phyloP scores from a whole-genome alignment of 2,113 vertebrate species.

The Noturus placidus region DNA sequence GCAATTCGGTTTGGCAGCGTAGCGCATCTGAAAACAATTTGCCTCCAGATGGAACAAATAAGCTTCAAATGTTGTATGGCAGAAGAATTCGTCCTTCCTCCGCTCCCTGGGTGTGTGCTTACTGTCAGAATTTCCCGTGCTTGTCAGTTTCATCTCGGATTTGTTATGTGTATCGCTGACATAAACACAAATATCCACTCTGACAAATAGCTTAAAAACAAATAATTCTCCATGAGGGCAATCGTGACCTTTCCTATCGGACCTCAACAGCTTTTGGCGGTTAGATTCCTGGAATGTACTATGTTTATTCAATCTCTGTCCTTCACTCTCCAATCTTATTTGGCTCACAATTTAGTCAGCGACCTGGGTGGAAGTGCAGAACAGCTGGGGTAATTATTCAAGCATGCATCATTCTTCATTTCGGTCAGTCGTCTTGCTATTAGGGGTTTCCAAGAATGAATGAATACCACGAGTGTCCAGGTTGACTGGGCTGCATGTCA shows the following conservation, averaged over 20 bases:
- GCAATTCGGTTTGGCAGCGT: conserved; percentile 65
- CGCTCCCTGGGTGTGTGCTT: conserved; percentile 45
- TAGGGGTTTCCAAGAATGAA: conserved; percentile 1
- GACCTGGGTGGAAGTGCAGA: conserved; percentile 2
- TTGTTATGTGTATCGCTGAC: conserved; percentile 13
- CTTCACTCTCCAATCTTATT: conserved; percentile 26
- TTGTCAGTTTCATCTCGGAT: conserved; percentile 37
- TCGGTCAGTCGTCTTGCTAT: background rate
- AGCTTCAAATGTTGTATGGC: conserved; percentile 55
- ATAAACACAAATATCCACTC: conserved; percentile 21
- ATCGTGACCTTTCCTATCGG: conserved; percentile 9
- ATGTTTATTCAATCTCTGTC: conserved; percentile 20
- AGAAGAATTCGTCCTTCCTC: conserved; percentile 56
- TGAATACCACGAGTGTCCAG: background rate
- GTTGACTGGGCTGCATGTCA: background rate
- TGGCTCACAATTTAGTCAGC: background rate
- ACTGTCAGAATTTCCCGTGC: conserved; percentile 35
- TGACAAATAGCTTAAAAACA: background rate
- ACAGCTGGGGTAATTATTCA: conserved; percentile 26
- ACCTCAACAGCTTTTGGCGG: background rate
- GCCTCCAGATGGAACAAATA: conserved; percentile 65
- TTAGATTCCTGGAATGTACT: background rate
- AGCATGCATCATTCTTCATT: background rate
- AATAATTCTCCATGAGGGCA: background rate
- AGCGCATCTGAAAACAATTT: conserved; percentile 61